phyloP scores from a whole-genome alignment of 2,797 vertebrate genomes.

The Peromyscus aztecus region DNA sequence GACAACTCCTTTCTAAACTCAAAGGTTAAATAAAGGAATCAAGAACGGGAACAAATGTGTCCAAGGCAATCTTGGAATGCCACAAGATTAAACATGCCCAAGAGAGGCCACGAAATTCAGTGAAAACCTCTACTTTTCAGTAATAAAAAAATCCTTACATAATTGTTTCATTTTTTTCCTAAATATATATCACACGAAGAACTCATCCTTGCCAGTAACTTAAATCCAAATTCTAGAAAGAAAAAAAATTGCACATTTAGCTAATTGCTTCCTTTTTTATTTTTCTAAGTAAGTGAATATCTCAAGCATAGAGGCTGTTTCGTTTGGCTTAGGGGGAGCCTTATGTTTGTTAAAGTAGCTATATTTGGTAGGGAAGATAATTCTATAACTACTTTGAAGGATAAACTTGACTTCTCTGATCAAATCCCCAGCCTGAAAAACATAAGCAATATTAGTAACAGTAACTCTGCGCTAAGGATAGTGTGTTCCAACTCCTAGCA shows the following conservation, averaged over 20 bases:
- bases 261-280: slow-evolving; percentile 26
- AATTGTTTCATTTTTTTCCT: background rate
- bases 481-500: accelerated
- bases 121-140: background rate
- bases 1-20: slow-evolving; percentile 53
- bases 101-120: background rate
- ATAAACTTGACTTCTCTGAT: background rate
- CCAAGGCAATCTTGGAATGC: slow-evolving; percentile 9
- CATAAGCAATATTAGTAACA: background rate
- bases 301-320: slow-evolving; percentile 7
- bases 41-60: slow-evolving; percentile 22
- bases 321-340: background rate
- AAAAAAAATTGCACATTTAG: slow-evolving; percentile 36
- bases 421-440: background rate
- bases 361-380: background rate
- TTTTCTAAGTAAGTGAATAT: slow-evolving; percentile 44
- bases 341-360: slow-evolving; percentile 29
- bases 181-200: background rate
- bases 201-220: background rate
- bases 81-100: slow-evolving; percentile 13
- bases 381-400: background rate
- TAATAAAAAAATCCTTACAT: slow-evolving; percentile 26
- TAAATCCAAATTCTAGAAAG: slow-evolving; percentile 27
- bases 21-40: slow-evolving; percentile 72
- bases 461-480: background rate